Conservation (phyloP, 2,113 vertebrate genomes). For the Stigmatopora nigra region DNA sequence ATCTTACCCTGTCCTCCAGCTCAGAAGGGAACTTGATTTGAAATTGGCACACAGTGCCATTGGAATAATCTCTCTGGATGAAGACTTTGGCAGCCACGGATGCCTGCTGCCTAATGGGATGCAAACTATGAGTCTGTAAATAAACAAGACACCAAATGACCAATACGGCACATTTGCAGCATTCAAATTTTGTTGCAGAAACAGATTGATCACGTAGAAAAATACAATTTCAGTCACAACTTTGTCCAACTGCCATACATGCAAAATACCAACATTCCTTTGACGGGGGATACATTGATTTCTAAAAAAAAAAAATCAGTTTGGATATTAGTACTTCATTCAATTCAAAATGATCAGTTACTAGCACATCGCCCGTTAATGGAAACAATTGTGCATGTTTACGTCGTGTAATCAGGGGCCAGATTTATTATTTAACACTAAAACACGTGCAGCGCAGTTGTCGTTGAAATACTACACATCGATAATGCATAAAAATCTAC, state of each 20-base stretch:
- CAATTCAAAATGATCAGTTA: no score
- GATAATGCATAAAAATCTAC: neutral
- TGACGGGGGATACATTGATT: neutral
- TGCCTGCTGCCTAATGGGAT: conserved; percentile 86
- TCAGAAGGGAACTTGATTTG: conserved; percentile 93
- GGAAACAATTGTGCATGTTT: no score
- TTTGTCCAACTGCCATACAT: neutral
- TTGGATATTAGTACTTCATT: no score
- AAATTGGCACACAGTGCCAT: conserved; percentile 94
- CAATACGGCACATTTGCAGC: neutral
- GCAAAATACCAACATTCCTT: neutral
- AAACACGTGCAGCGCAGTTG: neutral
- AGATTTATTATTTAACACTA: no score
- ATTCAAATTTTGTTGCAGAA: no score
- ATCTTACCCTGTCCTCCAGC: conserved; percentile 87
- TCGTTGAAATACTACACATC: neutral
- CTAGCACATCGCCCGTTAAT: no score
- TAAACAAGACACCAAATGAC: conserved; percentile 51
- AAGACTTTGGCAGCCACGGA: conserved; percentile 92
- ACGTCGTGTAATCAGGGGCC: no score
- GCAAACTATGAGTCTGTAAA: conserved; percentile 84
- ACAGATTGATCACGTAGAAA: neutral
- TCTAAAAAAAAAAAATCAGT: no score
- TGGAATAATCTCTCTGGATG: conserved; percentile 91
- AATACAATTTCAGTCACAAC: neutral